Base-by-base conservation (phyloP, 2,113 vertebrate species). In the Neodon shergylaensis region DNA sequence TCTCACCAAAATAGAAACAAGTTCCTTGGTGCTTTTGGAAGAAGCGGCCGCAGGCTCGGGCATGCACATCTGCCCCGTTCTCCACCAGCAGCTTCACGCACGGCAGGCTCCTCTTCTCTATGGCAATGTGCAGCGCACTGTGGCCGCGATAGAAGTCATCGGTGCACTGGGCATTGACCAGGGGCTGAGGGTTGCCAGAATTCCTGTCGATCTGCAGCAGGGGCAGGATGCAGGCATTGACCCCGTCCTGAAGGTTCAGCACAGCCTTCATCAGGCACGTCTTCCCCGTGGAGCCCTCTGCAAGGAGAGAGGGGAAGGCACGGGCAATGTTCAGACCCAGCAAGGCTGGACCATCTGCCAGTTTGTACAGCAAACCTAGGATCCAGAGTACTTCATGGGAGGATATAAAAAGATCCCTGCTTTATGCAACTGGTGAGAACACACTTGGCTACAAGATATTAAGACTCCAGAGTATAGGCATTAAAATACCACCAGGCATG, bases 1-100 rank as follows among this genome's bases (percentile, higher is more conserved):
- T 96, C 99, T 98, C 98, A 99, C 99, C 99, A 90, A 99, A 99
- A 98, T 99, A 99, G 97, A 99, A 99, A 97, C 98, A 98, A 72
- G 99, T 97, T 31, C 98, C 98, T 92, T 98, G 98, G 10, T 98
- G 96, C 44, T 99, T 99, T 92, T 98, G 99, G 98, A 99, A 99
- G 98, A 99, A 99, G 49, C 92, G 98, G 1, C 99, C 99, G 0
- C 98, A 98, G 94, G 99, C 99, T 92, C 95, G 99, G 96, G 98
- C 98, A 0, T 99, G 99, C 82, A 99, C 99, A 0, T 99, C 83
- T 3, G 99, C 99, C 52, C 98, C 99, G 14, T 99, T 99, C 94
- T 99, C 98, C 96, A 99, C 98, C 88, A 99, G 97, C 74, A 99
- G 98, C 82, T 98, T 95, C 92, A 99, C 99, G 24, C 99, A 98